Base-by-base conservation (phyloP, 2,113 vertebrate species). In the Corythoichthys haematopterus region DNA sequence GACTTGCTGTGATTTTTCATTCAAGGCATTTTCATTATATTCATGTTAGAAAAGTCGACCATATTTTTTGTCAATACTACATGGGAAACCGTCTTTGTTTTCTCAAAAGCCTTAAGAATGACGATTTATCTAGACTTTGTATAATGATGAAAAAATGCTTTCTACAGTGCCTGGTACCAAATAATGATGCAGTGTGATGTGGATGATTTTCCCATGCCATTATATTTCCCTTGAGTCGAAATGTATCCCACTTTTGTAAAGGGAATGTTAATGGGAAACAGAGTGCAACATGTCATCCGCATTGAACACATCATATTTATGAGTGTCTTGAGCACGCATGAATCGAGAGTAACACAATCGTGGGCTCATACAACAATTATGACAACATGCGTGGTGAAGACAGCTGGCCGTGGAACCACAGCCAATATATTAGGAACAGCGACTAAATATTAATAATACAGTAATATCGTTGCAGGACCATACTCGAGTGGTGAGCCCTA, bases 401-500 rank as follows among this genome's bases (percentile, higher is more conserved):
- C 38, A 43, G 58, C 58, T 28, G 58, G 16, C 37, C 37, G 38
- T 4, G 11, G 57, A 15, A 37, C 36, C 8, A 8, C 15, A n/a
- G 15, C 36, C 5, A 33, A 46, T 36, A 52, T 43, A 36, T 43
- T 11, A 35, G 58, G 2, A 3, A 12, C 61, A 36, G 0, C 0
- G 3, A 43, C 1, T 37, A 10, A 64, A 8, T 1, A 6, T 13
- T 6, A 14, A 1, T n/a, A 0, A 28, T 40, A 40, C 38, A 3
- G 38, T 40, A 40, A 40, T 40, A 40, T 58, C 50, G 50, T 2
- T 64, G 2, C 84, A 99, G 97, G 97, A 99, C 86, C 94, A 96
- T 73, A 97, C 96, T 0, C 93, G 95, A 1, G 96, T 99, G 52
- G 95, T 98, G 82, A 99, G 97, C 85, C 97, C 97, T 72, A 99